Base-by-base conservation (phyloP, 37 sponge, comb jelly and placozoan species). In the Agelas oroides region DNA sequence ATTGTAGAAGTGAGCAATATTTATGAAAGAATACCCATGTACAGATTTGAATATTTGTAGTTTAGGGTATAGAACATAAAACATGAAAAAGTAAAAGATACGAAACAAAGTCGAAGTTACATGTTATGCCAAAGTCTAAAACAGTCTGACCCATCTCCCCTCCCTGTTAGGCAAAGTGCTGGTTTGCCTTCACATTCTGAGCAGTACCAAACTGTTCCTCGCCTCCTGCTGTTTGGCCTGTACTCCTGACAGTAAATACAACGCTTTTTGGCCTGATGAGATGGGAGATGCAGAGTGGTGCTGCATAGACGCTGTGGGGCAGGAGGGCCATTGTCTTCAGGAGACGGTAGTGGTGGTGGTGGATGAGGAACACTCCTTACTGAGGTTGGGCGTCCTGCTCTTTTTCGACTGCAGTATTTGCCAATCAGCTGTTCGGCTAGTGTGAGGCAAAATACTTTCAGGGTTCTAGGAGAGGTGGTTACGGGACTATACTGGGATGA, bases 121-220 rank as follows among this genome's bases (percentile, higher is more conserved):
- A 46, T 3, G 12, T 62, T 2, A 62, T 69, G 70, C 70, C 70
- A 69, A 27, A 69, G 36, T 36, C 70, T 54, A 56, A 53, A 75
- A 24, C 76, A 75, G 34, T 75, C 76, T 58, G 59, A 58, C 24
- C 30, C 76, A 75, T 75, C 76, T 17, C 28, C 32, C 27, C 35
- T 55, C 58, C 76, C 76, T 25, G 76, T 75, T 25, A 56, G 35
- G 32, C 76, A 75, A 24, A 75, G 58, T 27, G 56, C 31, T 54
- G 58, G 58, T 53, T 54, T 27, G 28, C 70, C 70, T 69, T 24
- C 30, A 56, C 76, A 75, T 13, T 75, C 76, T 30, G 13, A 18
- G 58, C 76, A 75, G 35, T 27, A 54, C 58, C 76, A 75, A 12
- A 55, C 32, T 28, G 59, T 56, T 24, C 25, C 59, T 55, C 30